Evolutionary conservation across 1,140 invertebrate genomes (phyloP).

Genomic region (Cotesia typhae): DNA sequence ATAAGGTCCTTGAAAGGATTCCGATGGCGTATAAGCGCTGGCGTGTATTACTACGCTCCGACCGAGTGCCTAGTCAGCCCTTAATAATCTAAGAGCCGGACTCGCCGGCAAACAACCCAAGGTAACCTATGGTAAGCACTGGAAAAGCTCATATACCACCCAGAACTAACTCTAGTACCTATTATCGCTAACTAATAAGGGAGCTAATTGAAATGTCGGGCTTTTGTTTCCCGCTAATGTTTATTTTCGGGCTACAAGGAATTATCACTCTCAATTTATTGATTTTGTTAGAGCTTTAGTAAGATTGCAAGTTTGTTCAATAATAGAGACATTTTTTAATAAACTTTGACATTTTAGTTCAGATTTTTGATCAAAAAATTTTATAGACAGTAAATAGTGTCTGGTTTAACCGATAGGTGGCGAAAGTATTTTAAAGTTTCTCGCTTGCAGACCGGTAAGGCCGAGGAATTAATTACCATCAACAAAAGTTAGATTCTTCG

Average conservation of each 20-base stretch:
- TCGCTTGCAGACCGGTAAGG: too few species aligned
- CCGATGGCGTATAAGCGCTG: slow-evolving; percentile 20
- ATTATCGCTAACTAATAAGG: slow-evolving; percentile 66
- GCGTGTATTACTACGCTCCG: slow-evolving; percentile 30
- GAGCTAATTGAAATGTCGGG: slow-evolving; percentile 63
- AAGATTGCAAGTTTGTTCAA: too few species aligned
- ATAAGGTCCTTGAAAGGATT: slow-evolving; percentile 24
- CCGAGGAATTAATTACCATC: too few species aligned
- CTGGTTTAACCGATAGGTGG: too few species aligned
- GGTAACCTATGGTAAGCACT: slow-evolving; percentile 60
- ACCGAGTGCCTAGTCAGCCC: slow-evolving; percentile 62
- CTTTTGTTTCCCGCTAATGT: slow-evolving; percentile 19
- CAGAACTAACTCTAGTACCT: slow-evolving; percentile 42
- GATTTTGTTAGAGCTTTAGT: too few species aligned
- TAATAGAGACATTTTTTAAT: too few species aligned
- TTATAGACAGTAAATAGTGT: too few species aligned
- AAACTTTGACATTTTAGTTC: too few species aligned
- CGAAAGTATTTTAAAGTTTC: too few species aligned
- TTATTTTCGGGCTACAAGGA: not conserved
- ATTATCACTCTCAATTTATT: too few species aligned
- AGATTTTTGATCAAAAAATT: too few species aligned
- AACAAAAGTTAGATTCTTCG: too few species aligned
- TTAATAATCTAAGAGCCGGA: slow-evolving; percentile 64
- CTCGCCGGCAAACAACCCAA: slow-evolving; percentile 60
- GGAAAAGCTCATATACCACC: slow-evolving; percentile 46